Evolutionary conservation across 2,113 vertebrate species (phyloP).

Genomic region (Tachycineta bicolor): DNA sequence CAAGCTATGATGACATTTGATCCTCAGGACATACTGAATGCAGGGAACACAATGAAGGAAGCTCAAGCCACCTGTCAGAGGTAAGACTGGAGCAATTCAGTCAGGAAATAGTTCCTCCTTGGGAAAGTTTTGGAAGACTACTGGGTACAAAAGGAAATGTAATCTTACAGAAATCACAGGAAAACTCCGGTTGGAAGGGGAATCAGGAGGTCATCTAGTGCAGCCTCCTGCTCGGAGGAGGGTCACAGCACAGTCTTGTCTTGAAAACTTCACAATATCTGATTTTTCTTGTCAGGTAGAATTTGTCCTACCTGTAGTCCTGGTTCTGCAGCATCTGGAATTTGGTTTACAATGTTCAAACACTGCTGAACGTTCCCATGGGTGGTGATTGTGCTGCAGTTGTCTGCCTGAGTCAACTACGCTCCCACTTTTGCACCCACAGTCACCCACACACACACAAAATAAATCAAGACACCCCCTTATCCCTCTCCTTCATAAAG

Average conservation of each 20-base stretch:
- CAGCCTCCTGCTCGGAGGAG: neutral
- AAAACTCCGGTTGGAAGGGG: neutral
- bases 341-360: neutral
- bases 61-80: conserved; percentile 91
- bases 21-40: conserved; percentile 89
- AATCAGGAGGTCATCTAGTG: neutral
- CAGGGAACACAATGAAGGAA: conserved; percentile 95
- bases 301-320: neutral
- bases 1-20: conserved; percentile 99
- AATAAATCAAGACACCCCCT: neutral
- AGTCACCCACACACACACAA: neutral
- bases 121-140: neutral
- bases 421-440: neutral
- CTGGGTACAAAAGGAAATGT: neutral
- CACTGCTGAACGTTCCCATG: neutral
- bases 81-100: conserved; percentile 59
- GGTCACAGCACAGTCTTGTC: neutral
- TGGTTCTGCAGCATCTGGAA: neutral
- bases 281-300: neutral
- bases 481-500: neutral
- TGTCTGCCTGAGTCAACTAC: neutral
- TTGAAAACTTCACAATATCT: neutral
- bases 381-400: neutral
- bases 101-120: neutral
- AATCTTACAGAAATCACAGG: neutral